Evolutionary conservation across 2,888 invertebrate species (phyloP), one percentile per base, ranked within the genome.

Genomic region (Lamellibrachia columna): DNA sequence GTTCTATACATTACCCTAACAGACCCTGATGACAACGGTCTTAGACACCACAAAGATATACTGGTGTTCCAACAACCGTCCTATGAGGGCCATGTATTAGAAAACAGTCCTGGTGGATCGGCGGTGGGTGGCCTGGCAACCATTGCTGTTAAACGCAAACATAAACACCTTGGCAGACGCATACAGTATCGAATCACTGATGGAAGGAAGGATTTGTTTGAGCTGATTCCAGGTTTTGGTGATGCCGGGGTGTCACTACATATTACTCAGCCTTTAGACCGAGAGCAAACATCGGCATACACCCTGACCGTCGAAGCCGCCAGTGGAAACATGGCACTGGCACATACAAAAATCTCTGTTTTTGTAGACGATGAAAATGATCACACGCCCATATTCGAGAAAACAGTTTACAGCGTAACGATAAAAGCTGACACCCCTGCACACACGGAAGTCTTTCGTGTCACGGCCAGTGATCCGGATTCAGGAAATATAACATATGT

Each of bases 221-320:
- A 93, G 22, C 91, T 94, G 9, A 75, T 93, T 60, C 92, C 75
- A 75, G n/a, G 91, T 75, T 91, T 92, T 75, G 93, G 92, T 7
- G 11, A 90, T 9, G 52, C 52, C n/a, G 75, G 92, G 22, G 92
- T 93, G 11, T 90, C 92, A 91, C 90, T 96, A 52, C 94, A 95
- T 6, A 95, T 96, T 28, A 94, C 94, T 55, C 97, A 97, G 95
- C 97, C 98, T 0, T 97, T 99, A 94, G 99, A 99, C 95, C 97
- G 98, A 7, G 99, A 99, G 96, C 97, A 97, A 15, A 98, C 97
- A 93, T 97, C 97, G 90, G 97, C 97, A 90, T 98, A 98, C 95
- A 97, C 97, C 93, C 97, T 99, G 92, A 97, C 98, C 0, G 97
- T 99, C 92, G 93, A 94, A 91, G 95, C 94, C 40, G 92, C 92